These are phyloP conservation scores for Callipepla californica DNA, from an alignment of 2,113 vertebrate species.

Conservation along the genomic window DNA sequence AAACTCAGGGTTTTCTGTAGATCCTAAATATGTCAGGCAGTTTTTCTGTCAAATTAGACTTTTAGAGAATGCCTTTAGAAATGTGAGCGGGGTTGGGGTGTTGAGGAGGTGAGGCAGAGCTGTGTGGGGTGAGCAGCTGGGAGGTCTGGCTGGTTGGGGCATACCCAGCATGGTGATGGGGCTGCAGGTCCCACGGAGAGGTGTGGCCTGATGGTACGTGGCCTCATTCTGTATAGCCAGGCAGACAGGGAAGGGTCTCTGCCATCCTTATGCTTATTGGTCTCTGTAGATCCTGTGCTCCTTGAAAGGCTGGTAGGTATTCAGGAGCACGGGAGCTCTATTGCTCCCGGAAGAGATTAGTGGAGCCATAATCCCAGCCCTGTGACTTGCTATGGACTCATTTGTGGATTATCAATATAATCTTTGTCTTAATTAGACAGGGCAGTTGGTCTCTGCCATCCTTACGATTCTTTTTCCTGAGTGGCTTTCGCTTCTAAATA, in stretches of 20 bases:
- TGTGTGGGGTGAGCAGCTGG: not conserved
- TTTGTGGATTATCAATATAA: not conserved
- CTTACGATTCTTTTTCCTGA: not conserved
- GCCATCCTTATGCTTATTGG: not conserved
- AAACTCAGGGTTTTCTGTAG: conserved; percentile 47
- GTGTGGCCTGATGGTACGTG: not conserved
- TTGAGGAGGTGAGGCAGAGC: not conserved
- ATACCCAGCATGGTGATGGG: not conserved
- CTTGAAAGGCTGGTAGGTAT: not conserved
- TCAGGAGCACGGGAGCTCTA: not conserved
- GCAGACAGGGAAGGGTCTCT: not conserved
- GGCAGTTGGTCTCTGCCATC: not conserved
- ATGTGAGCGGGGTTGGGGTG: not conserved
- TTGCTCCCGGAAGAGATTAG: not conserved
- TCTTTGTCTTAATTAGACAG: not conserved
- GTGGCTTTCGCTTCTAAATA: conserved; percentile 23
- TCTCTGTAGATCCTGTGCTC: not conserved
- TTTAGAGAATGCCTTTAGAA: conserved; percentile 25
- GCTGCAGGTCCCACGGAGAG: not conserved
- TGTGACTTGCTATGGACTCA: not conserved
- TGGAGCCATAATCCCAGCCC: not conserved
- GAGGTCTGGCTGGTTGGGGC: not conserved
- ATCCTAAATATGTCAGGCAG: conserved; percentile 13
- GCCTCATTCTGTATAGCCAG: not conserved
- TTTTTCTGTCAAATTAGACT: conserved; percentile 44